Evolutionary conservation across 2,113 vertebrate genomes (phyloP), one percentile per base, ranked within the genome.

Genomic region (Columba janthina): DNA sequence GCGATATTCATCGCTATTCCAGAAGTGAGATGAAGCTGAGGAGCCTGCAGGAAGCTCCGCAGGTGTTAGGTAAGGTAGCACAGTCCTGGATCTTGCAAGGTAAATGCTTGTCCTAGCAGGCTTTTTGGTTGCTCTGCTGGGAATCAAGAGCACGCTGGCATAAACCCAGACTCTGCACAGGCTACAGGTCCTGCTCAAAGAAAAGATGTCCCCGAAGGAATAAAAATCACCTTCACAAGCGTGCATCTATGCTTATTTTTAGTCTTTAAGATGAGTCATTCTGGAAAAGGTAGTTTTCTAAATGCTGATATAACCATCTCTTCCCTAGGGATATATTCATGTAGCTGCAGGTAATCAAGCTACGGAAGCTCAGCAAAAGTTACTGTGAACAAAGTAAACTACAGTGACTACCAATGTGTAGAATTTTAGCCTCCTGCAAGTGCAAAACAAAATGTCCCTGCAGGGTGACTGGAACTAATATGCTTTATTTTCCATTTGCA

Each of bases 401-500:
- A 31, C 1, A 0, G 82, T 73, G 58, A 61, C 78, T 73, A 19
- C 62, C 26, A 75, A 29, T 12, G 56, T 51, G 88, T 72, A 94
- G 86, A 29, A 64, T 80, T 86, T 62, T 46, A 88, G 62, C 85
- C 72, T 90, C 56, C 90, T 76, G 46, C 56, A 88, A 77, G 86
- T 29, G 83, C 86, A 74, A 92, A 92, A 15, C 64, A 84, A 90
- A 86, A 92, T 15, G 40, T 92, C 88, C 88, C 90, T 92, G 92
- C 82, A 66, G 95, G 88, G 85, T 92, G 96, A 36, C 72, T 93
- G 90, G 71, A 83, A 69, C 69, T 96, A 73, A 92, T 77, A 44
- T 0, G 4, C 71, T 93, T 88, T 73, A 8, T 54, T 93, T 92
- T 28, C 15, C 40, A 66, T 95, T 60, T 92, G 82, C 85, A 51